Evolutionary conservation across 2,797 vertebrate genomes (phyloP).

Genomic region (Buphagus erythrorhynchus): DNA sequence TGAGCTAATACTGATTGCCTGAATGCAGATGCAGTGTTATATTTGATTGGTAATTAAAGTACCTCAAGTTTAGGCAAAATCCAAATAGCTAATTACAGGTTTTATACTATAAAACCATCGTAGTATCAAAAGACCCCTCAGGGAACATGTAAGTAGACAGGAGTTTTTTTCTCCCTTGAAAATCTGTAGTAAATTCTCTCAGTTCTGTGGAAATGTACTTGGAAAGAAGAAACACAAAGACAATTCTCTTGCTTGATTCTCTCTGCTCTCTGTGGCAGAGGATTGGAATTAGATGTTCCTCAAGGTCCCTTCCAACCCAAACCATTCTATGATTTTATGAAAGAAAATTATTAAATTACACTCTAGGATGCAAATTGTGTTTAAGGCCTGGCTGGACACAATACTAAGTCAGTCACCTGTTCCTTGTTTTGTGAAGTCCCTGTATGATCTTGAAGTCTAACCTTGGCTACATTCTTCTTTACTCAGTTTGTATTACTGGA

Average conservation of each 20-base stretch:
- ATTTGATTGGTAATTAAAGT: slow-evolving; percentile 40
- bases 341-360: not conserved
- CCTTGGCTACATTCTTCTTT: not conserved
- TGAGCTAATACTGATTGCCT: slow-evolving; percentile 2
- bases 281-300: not conserved
- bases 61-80: slow-evolving; percentile 48
- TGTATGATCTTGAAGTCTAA: not conserved
- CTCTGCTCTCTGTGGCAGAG: not conserved
- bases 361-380: not conserved
- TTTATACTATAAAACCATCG: slow-evolving; percentile 23
- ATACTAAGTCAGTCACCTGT: not conserved
- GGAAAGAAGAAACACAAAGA: not conserved
- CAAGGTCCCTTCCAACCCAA: not conserved
- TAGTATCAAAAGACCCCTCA: slow-evolving; percentile 14
- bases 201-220: not conserved
- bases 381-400: not conserved
- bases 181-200: not conserved
- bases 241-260: not conserved
- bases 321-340: not conserved
- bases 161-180: not conserved
- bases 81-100: slow-evolving; percentile 43
- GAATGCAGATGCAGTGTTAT: slow-evolving; percentile 20
- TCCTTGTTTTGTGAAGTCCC: not conserved
- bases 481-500: not conserved
- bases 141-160: not conserved